These are phyloP conservation scores for Molanna angustata DNA, from an alignment of 2,888 invertebrate species.

Conservation along the genomic window DNA sequence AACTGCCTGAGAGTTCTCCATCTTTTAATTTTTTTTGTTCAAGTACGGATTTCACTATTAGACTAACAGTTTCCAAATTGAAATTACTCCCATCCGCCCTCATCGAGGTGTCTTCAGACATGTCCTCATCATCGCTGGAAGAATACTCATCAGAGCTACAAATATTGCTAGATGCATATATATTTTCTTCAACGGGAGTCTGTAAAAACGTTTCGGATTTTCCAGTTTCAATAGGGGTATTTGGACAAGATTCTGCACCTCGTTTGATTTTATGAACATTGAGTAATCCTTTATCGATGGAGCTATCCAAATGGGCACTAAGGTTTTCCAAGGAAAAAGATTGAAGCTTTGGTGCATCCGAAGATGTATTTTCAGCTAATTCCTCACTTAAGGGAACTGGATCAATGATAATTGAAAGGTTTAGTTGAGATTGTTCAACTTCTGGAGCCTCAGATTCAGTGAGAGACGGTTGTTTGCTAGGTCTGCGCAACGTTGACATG, in stretches of 20 bases:
- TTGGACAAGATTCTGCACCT: constrained; percentile 48
- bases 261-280: constrained; percentile 21
- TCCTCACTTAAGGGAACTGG: background rate
- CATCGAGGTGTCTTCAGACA: constrained; percentile 49
- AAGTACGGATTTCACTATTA: constrained; percentile 56
- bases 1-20: background rate
- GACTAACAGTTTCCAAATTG: constrained; percentile 55
- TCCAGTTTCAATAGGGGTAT: constrained; percentile 41
- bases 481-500: constrained; percentile 44
- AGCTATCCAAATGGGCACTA: constrained; percentile 34
- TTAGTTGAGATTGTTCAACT: constrained; percentile 16
- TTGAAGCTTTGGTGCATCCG: constrained; percentile 38
- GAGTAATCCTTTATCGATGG: constrained; percentile 34
- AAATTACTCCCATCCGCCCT: constrained; percentile 39
- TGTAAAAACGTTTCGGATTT: constrained; percentile 46
- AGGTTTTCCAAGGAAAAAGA: constrained; percentile 47
- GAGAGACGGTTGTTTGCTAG: constrained; percentile 39
- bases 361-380: background rate
- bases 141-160: constrained; percentile 49
- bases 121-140: constrained; percentile 47
- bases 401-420: constrained; percentile 26
- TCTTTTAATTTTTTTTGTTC: constrained; percentile 40
- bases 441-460: constrained; percentile 10
- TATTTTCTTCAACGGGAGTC: constrained; percentile 39
- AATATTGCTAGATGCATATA: constrained; percentile 39